Evolutionary conservation across 2,797 vertebrate species (phyloP).

Genomic region (Anabacerthia variegaticeps): DNA sequence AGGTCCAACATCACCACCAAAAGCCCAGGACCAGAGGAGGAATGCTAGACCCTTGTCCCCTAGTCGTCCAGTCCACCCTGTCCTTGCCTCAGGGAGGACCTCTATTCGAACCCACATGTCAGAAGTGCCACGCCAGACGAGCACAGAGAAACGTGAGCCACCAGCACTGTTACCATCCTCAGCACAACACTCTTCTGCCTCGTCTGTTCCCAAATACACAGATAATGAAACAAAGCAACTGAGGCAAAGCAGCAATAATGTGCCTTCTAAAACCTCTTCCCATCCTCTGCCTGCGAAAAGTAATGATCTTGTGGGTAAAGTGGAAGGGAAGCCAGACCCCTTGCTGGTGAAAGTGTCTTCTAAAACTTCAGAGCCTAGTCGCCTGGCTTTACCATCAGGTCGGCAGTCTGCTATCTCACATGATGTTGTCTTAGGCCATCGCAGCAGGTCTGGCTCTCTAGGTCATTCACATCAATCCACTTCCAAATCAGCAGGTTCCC

Average conservation of each 20-base stretch:
- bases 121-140: constrained; percentile 33
- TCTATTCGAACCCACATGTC: constrained; percentile 65
- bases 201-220: background rate
- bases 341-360: constrained; percentile 15
- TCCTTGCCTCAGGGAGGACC: constrained; percentile 78
- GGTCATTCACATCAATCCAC: constrained; percentile 22
- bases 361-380: constrained; percentile 26
- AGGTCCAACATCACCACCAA: background rate
- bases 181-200: background rate
- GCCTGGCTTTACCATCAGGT: constrained; percentile 51
- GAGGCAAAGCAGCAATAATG: background rate
- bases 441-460: constrained; percentile 62
- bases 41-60: constrained; percentile 77
- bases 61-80: constrained; percentile 79
- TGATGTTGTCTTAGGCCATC: constrained; percentile 59
- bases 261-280: constrained; percentile 17
- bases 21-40: constrained; percentile 60
- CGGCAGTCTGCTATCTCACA: background rate
- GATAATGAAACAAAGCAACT: constrained; percentile 67
- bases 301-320: background rate
- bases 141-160: constrained; percentile 20
- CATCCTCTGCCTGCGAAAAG: background rate
- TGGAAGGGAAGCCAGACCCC: background rate
- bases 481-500: constrained; percentile 56
- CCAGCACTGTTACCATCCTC: background rate